phyloP scores from a whole-genome alignment of 2,888 invertebrate species.

The Perdita meconis region DNA sequence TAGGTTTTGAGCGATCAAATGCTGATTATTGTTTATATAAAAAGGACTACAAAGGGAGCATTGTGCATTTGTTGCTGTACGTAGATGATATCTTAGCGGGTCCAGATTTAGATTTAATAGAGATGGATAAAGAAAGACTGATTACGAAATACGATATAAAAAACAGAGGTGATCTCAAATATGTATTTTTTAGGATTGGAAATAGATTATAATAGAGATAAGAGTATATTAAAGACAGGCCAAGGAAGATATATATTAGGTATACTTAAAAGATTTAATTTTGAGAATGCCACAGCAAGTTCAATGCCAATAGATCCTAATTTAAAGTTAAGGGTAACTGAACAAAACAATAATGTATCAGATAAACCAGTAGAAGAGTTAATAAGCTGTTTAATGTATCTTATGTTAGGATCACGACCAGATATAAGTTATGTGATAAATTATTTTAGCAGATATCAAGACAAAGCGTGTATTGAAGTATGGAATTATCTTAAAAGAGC shows the following conservation, averaged over 20 bases:
- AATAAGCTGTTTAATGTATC: slow-evolving; percentile 4
- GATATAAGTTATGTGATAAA: slow-evolving; percentile 5
- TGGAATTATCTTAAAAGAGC: too few relatives aligned
- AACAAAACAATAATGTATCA: not conserved
- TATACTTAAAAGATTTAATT: not conserved
- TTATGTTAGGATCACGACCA: not conserved
- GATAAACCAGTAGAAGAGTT: not conserved
- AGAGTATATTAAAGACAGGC: not conserved
- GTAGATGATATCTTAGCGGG: not conserved
- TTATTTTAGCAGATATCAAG: too few relatives aligned
- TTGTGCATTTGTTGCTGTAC: not conserved
- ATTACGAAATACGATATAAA: not conserved
- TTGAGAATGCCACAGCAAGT: not conserved
- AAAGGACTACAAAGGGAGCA: not conserved
- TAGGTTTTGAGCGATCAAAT: not conserved
- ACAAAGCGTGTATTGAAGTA: too few relatives aligned
- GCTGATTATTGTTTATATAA: too few relatives aligned
- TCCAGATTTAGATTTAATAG: not conserved
- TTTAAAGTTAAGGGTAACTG: not conserved
- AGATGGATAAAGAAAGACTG: not conserved
- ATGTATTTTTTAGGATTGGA: slow-evolving; percentile 3
- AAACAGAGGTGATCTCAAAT: not conserved
- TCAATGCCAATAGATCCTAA: not conserved
- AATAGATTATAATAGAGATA: not conserved
- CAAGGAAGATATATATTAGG: not conserved